Conservation (phyloP, 35 echinoderm and acorn worm genomes). For the Apostichopus californicus region DNA sequence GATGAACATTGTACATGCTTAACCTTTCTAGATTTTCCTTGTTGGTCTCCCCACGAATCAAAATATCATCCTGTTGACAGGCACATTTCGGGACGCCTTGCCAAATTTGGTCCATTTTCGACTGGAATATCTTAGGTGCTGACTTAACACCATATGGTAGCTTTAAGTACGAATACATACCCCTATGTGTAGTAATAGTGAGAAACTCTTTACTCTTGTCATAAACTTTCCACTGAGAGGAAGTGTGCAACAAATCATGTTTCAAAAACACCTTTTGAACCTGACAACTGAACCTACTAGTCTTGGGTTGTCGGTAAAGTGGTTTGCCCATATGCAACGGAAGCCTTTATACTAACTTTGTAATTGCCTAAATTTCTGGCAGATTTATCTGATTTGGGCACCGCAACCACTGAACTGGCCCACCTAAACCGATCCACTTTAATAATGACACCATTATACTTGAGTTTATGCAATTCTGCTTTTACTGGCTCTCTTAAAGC, state of each 20-base stretch:
- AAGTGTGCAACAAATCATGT: slow-evolving; percentile 43
- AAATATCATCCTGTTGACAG: slow-evolving; percentile 55
- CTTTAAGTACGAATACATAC: slow-evolving; percentile 55
- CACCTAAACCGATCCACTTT: slow-evolving; percentile 16
- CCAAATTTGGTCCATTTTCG: neutral
- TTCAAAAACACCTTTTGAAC: slow-evolving; percentile 6
- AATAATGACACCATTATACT: slow-evolving; percentile 42
- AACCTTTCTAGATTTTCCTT: slow-evolving; percentile 47
- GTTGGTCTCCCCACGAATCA: slow-evolving; percentile 34
- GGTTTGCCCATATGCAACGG: no score
- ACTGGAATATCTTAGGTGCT: slow-evolving; percentile 44
- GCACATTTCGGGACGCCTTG: no score
- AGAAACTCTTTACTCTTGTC: slow-evolving; percentile 20
- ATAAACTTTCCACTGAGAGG: no score
- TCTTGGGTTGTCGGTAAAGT: no score
- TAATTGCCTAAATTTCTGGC: no score
- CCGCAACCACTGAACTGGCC: neutral
- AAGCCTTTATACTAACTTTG: neutral
- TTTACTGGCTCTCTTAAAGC: slow-evolving; percentile 52
- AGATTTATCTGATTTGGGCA: no score
- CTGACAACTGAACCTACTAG: no score
- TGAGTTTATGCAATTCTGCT: slow-evolving; percentile 59
- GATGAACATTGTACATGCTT: slow-evolving; percentile 51
- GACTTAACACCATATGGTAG: slow-evolving; percentile 37
- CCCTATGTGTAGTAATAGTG: slow-evolving; percentile 66